A percentile compares a stretch with the other conserved stretches of the same genome.
Conservation (phyloP, 2,888 invertebrate genomes). For the Lumbricus terrestris region DNA sequence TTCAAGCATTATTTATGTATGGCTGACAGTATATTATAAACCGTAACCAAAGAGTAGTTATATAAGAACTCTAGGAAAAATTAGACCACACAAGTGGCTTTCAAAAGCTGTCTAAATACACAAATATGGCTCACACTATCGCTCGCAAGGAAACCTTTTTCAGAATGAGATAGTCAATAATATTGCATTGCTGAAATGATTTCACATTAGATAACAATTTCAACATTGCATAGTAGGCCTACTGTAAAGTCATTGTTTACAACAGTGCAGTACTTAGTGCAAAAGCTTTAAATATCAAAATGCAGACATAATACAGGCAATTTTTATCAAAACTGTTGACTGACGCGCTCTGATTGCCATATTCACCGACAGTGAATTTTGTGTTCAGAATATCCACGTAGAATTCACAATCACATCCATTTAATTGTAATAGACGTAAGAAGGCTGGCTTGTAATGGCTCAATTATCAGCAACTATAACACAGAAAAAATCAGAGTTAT, state of each 20-base stretch:
- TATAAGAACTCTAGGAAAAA: neutral
- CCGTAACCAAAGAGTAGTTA: neutral
- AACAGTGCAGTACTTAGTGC: neutral
- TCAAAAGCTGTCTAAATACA: neutral
- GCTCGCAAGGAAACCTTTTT: neutral
- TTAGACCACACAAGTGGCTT: neutral
- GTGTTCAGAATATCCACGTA: neutral
- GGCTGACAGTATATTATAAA: neutral
- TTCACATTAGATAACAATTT: neutral
- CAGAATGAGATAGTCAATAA: neutral
- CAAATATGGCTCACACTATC: neutral
- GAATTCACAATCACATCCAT: conserved; percentile 14
- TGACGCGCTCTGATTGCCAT: neutral
- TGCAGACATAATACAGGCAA: neutral
- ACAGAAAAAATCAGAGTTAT: neutral
- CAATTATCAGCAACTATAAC: conserved; percentile 5
- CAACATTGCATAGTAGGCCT: too few species aligned
- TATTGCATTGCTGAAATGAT: neutral
- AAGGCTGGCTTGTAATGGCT: neutral
- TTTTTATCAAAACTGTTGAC: neutral
- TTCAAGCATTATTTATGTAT: neutral
- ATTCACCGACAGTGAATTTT: neutral
- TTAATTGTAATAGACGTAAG: neutral
- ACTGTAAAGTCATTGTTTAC: neutral
- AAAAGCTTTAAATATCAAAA: neutral